Conservation (phyloP, 2,888 invertebrate species). For the Acanthosepion lycidas region DNA sequence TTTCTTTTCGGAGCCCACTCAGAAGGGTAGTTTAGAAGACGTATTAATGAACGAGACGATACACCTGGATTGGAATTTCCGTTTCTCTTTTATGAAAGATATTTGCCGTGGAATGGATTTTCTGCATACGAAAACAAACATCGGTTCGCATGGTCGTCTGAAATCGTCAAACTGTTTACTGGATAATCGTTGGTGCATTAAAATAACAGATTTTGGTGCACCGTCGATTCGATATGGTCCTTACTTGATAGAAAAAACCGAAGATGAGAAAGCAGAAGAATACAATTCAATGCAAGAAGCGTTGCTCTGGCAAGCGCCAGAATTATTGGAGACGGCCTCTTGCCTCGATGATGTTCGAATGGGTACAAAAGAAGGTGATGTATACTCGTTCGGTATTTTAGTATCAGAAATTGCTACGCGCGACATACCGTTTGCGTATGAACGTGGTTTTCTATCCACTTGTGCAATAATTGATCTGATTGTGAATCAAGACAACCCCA, state of each 20-base stretch:
- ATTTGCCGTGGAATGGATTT: slow-evolving; percentile 67
- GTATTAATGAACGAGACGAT: slow-evolving; percentile 63
- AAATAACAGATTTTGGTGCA: slow-evolving; percentile 34
- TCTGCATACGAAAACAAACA: slow-evolving; percentile 59
- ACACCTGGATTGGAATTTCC: slow-evolving; percentile 66
- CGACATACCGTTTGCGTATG: slow-evolving; percentile 58
- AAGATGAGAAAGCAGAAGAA: background rate
- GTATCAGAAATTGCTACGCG: slow-evolving; percentile 57
- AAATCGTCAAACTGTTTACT: slow-evolving; percentile 65
- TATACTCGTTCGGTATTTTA: slow-evolving; percentile 61
- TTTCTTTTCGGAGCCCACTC: slow-evolving; percentile 55
- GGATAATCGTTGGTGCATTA: slow-evolving; percentile 62
- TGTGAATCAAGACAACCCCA: slow-evolving; percentile 54
- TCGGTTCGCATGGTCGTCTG: slow-evolving; percentile 64
- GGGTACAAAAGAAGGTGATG: slow-evolving; percentile 64
- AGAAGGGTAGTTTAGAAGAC: slow-evolving; percentile 67
- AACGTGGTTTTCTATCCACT: slow-evolving; percentile 52
- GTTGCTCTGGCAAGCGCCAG: slow-evolving; percentile 51
- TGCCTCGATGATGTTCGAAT: slow-evolving; percentile 53
- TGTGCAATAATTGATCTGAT: slow-evolving; percentile 56
- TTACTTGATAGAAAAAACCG: background rate
- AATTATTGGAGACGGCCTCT: slow-evolving; percentile 54
- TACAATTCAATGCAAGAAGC: background rate
- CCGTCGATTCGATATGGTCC: slow-evolving; percentile 40
- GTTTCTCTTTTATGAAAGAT: slow-evolving; percentile 62